Evolutionary conservation across 2,888 invertebrate genomes (phyloP), one percentile per base, ranked within the genome.

Genomic region (Synergus itoensis): DNA sequence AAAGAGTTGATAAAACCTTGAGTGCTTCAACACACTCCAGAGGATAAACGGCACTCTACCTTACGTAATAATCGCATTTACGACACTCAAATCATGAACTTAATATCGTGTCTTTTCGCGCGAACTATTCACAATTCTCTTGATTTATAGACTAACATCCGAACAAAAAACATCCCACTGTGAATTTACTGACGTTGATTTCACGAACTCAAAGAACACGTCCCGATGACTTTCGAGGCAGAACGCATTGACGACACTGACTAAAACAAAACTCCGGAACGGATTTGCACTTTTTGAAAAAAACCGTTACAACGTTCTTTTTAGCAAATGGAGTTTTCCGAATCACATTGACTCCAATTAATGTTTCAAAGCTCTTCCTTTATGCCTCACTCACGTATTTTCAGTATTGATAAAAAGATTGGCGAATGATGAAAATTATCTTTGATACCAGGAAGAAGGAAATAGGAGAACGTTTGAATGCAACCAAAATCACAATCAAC

Each of bases 161-260:
- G 16, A 48, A 48, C 21, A 48, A 69, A 67, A 67, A 28, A 45
- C 45, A 45, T 45, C 45, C 36, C 16, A 14, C 69, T 12, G 14
- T 28, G n/a, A 73, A 48, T 64, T 64, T 43, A 69, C 28, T 45
- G 14, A 69, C 45, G 21, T 18, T 69, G 7, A 65, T 65, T 41
- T 67, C 45, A 43, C 18, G n/a, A 57, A 18, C 18, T 18, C 18
- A 21, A 21, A 45, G 12, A 45, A 36, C 14, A 45, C 9, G 14
- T 14, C 16, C 12, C 16, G 48, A 48, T 1, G 48, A 48, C 9
- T 60, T 36, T 36, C 36, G 0, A 36, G 36, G 5, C 21, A 9
- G 0, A 21, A 4, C 3, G 12, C 9, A 60, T 21, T 11, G 48
- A 14, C 45, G 36, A 36, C 36, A 36, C 45, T 11, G 14, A 60